Evolutionary conservation across 2,113 vertebrate genomes (phyloP), one percentile per base, ranked within the genome.

Genomic region (Etheostoma cragini): DNA sequence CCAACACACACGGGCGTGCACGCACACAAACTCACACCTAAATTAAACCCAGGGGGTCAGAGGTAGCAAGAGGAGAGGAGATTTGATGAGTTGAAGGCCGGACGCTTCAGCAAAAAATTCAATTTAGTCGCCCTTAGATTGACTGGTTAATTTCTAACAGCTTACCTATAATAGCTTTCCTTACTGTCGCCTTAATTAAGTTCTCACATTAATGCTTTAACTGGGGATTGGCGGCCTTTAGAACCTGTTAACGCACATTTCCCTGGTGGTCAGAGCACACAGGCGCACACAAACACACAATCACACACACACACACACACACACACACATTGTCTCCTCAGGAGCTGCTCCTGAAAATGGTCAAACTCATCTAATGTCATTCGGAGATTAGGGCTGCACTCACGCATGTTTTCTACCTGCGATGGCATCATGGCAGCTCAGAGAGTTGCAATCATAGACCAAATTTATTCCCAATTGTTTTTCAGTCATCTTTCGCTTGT

Each of bases 121-220:
- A 92, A 94, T 94, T 94, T 93, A 80, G 90, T 87, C 33, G 46
- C 45, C 85, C 71, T 88, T 76, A 89, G 91, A 92, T 91, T 92
- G 92, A 94, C 91, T 93, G 91, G 89, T 90, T 93, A 89, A 92
- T 94, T 94, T 92, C 90, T 78, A 91, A 87, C 84, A 88, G 84
- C 87, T 88, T 92, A 92, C 89, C 89, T 92, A 90, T 94, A 94
- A 94, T 94, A 90, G 92, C 92, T 92, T 93, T 83, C 85, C 89
- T 90, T 92, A 92, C 90, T 94, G 92, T 93, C 80, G 91, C 87
- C 87, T 94, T 94, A 94, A 94, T 94, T 94, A 94, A 93, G 90
- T 91, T 91, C 85, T 92, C 89, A 88, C 91, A 87, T 90, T 92
- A 91, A 91, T 87, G 88, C 83, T 89, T 82, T 88, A 87, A 85